Evolutionary conservation across 2,888 invertebrate genomes (phyloP), one percentile per base, ranked within the genome.

Genomic region (Agapetus fuscipes): DNA sequence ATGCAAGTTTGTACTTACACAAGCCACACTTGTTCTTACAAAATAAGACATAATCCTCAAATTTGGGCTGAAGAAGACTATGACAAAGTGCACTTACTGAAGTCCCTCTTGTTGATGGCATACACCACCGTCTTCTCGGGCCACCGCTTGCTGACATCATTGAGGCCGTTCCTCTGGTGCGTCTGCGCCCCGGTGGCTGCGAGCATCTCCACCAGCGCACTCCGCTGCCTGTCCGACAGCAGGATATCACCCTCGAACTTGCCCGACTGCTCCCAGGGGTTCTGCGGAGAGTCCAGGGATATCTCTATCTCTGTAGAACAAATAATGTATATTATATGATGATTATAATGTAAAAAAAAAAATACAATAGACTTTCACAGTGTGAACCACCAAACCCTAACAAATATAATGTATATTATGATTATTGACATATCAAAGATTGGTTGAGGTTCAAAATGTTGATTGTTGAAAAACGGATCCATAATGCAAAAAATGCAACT

Each of bases 221-320:
- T 41, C 39, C 50, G 51, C 48, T 69, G 68, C 13, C 41, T 37
- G 7, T 52, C 43, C 5, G 58, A 59, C 36, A 70, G 47, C 33
- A 70, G 3, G 57, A 72, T 71, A 40, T 72, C 72, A 2, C 72
- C 71, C 53, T 72, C 71, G 45, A 70, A 70, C 41, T 64, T 53
- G 5, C 63, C 57, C 12, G 69, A 69, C 10, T 60, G 53, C 50
- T 67, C 66, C 45, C 52, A 52, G 5, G 45, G 26, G 17, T 51
- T 50, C 27, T 49, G 44, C 10, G 10, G 34, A 3, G 17, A 20
- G 20, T 32, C 37, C 3, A 20, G 20, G 1, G 43, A n/a, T 9
- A 45, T 43, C 15, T 48, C 48, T 14, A 45, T 44, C 12, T 45
- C 48, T 48, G 34, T 4, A 13, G 24, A 26, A n/a, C 5, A 32